Conservation (phyloP, 1,140 invertebrate species). For the Nephila pilipes region DNA sequence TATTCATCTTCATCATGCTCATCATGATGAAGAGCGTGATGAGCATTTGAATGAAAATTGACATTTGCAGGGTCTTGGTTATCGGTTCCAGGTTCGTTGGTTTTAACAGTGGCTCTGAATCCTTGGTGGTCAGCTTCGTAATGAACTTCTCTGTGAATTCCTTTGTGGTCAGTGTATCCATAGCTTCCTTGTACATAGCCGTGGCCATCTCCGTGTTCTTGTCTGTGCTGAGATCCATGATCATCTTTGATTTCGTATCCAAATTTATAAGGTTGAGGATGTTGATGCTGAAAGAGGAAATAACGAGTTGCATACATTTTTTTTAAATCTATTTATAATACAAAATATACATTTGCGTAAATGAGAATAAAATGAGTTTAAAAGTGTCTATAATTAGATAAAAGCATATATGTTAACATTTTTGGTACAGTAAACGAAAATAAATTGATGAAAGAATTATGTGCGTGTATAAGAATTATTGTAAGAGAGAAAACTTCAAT, state of each 20-base stretch:
- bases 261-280: slow-evolving; percentile 35
- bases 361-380: no score
- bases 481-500: no score
- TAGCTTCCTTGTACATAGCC: slow-evolving; percentile 45
- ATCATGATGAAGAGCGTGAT: neutral
- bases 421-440: no score
- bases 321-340: no score
- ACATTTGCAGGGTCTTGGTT: slow-evolving; percentile 36
- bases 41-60: slow-evolving; percentile 49
- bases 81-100: slow-evolving; percentile 66
- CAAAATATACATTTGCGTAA: no score
- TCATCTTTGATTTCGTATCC: slow-evolving; percentile 37
- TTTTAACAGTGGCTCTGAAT: slow-evolving; percentile 68
- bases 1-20: neutral
- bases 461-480: no score
- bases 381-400: no score
- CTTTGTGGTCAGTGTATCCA: slow-evolving; percentile 58
- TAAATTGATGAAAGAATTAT: no score
- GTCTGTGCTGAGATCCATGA: slow-evolving; percentile 25
- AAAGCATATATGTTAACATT: no score
- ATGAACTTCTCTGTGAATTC: slow-evolving; percentile 52
- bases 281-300: neutral
- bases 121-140: slow-evolving; percentile 63
- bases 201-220: slow-evolving; percentile 5
- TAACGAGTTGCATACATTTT: neutral